Base-by-base conservation (phyloP, 2,888 invertebrate species). In the Cecidostiba fungosa region DNA sequence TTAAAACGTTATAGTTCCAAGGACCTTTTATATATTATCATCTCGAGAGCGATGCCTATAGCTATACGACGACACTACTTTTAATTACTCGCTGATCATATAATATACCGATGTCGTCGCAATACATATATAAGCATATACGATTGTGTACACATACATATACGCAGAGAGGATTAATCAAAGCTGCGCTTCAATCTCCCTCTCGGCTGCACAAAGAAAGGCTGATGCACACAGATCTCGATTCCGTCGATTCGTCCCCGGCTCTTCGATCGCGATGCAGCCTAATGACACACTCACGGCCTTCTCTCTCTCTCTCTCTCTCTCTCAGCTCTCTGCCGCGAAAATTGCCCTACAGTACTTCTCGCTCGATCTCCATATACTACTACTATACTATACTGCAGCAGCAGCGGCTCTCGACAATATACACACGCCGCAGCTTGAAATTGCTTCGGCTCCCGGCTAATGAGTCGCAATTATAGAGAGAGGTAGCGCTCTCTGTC, bases 381-480 rank as follows among this genome's bases (percentile, higher is more conserved):
- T 69, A 16, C 29, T 12, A 26, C 32, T 69, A 16, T 14, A 32
- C 32, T 32, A 32, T 32, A 32, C n/a, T 39, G 70, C 70, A 32
- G 59, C 23, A 3, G 5, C 23, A 16, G 16, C 19, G 4, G 16
- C n/a, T 59, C 54, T 59, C 54, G 54, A 59, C 54, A 81, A 84
- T 77, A 82, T 59, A 59, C 54, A 59, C 54, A 59, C 50, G 32
- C 76, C 84, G 70, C 32, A 39, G 39, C 59, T 26, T 70, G 69
- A 85, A 81, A 81, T 77, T 85, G 47, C 85, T 19, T 26, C 26
- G 26, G 66, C 72, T 47, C 32, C 77, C 70, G 81, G 26, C 74
- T 85, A 82, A 85, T 85, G 85, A 85, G 85, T 79, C 59, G 79
- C 78, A 85, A 85, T 85, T 82, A 85, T 43, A 39, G 43, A 74